Base-by-base conservation (phyloP, 2,113 vertebrate genomes). In the Ctenodactylus gundi region DNA sequence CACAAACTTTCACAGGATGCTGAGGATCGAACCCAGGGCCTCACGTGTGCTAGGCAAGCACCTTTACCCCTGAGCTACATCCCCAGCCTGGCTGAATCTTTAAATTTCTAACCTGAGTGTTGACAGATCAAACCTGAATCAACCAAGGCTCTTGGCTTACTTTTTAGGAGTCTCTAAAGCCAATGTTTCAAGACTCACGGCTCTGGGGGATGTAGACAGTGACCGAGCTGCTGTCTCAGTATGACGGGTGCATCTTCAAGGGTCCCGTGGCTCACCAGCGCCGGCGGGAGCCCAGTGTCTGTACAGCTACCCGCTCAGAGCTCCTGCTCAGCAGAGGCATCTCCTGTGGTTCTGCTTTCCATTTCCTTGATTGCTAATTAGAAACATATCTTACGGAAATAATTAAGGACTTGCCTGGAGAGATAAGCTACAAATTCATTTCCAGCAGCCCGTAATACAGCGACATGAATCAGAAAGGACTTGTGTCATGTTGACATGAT, bases 341-440 rank as follows among this genome's bases (percentile, higher is more conserved):
- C 12, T 90, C 67, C 31, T 80, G 51, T 89, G 88, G 10, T 89
- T 91, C 64, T 46, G 13, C n/a, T 85, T 90, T 80, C 64, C 14
- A 68, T 85, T 92, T 2, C 36, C 34, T 84, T 76, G 6, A 68
- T 86, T 86, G 53, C 64, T 83, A 77, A 73, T 86, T 91, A 55
- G 64, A 55, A 76, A 65, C 13, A 15, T 85, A 27, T 85, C 51
- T 29, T 60, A 6, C 70, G 78, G 29, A 65, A 88, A 85, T 81
- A 85, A 92, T 77, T 88, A 92, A 85, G 62, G 23, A n/a, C n/a
- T n/a, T 84, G 29, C 76, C 7, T 87, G 6, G 60, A 94, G 81
- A 90, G 60, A 55, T 80, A 80, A 91, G 67, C 67, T 60, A 64
- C 7, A 90, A 17, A 72, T 86, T 62, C 36, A 17, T 86, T 88